Conservation (phyloP, 2,888 invertebrate genomes). For the Spicauda simplicius region DNA sequence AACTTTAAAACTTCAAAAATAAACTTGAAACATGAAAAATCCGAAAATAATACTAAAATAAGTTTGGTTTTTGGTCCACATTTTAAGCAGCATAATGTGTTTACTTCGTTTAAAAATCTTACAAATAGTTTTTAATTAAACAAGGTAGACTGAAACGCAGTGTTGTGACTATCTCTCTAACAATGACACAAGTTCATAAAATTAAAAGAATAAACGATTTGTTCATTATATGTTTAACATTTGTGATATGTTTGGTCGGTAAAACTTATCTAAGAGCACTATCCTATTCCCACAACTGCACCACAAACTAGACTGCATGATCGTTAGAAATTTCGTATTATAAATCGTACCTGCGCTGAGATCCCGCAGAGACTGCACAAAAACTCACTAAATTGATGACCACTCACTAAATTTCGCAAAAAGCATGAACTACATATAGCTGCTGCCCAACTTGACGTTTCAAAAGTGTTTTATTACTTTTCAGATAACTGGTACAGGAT, state of each 20-base stretch:
- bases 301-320: neutral
- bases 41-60: neutral
- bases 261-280: too few relatives aligned
- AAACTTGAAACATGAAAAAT: neutral
- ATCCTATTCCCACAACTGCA: neutral
- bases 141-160: too few relatives aligned
- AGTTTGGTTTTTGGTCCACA: neutral
- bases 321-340: neutral
- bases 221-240: too few relatives aligned
- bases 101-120: too few relatives aligned
- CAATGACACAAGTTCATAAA: too few relatives aligned
- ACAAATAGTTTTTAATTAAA: too few relatives aligned
- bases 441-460: neutral
- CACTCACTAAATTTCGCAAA: constrained; percentile 3
- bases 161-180: too few relatives aligned
- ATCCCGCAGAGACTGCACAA: neutral
- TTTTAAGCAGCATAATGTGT: too few relatives aligned
- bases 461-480: neutral
- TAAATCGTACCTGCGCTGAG: neutral
- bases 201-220: too few relatives aligned
- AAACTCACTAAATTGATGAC: constrained; percentile 1
- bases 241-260: too few relatives aligned
- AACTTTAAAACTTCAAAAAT: neutral
- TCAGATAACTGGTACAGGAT: too few relatives aligned
- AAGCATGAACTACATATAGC: neutral